Evolutionary conservation across 2,113 vertebrate genomes (phyloP).

Genomic region (Xenopus tropicalis): UCB_Xtro_10.0 CM004443.2:64797501-64798000

Average conservation of each 20-base stretch:
- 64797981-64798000: too few relatives aligned
- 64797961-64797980: neutral
- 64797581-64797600: constrained; percentile 48
- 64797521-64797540: constrained; percentile 67
- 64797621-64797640: constrained; percentile 48
- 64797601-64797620: constrained; percentile 54
- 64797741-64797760: constrained; percentile 26
- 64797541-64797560: constrained; percentile 49
- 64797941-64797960: neutral
- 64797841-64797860: constrained; percentile 18
- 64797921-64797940: neutral
- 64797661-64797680: constrained; percentile 1
- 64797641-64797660: constrained; percentile 39
- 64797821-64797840: constrained; percentile 7
- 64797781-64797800: constrained; percentile 9
- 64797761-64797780: constrained; percentile 34
- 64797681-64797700: neutral
- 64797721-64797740: constrained; percentile 31
- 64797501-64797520: constrained; percentile 71
- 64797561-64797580: constrained; percentile 60
- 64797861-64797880: constrained; percentile 13
- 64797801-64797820: constrained; percentile 20
- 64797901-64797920: constrained; percentile 14
- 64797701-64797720: constrained; percentile 33
- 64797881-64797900: constrained; percentile 14